Evolutionary conservation across 2,113 vertebrate genomes (phyloP), one percentile per base, ranked within the genome.

Genomic region (Macquaria australasica): DNA sequence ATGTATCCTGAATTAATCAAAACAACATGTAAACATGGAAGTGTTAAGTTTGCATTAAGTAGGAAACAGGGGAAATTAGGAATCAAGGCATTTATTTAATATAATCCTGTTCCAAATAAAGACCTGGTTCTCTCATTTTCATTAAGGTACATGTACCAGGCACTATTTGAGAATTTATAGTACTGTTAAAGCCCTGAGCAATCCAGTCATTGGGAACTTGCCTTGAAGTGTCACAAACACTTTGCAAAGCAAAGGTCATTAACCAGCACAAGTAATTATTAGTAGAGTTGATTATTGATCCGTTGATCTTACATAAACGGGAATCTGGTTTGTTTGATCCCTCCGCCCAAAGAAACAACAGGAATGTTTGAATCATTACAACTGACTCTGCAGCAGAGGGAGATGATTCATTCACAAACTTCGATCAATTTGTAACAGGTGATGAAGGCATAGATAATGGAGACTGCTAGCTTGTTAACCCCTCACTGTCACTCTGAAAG

Each of bases 361-460:
- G 25, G 51, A 34, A 6, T 31, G 48, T 37, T 21, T 28, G 62
- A 39, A 21, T 68, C 18, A 31, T 41, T 51, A 8, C 51, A 60
- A 45, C 51, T 83, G 77, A 63, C 63, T 73, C 39, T 56, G 59
- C 68, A 82, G 81, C 34, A 70, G 45, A 81, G 8, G 8, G 9
- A 63, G n/a, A 59, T 55, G 64, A 85, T 23, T 85, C 64, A 79
- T 82, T 79, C 43, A 76, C 28, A 79, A 59, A 67, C 25, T 20
- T 62, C 28, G 31, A 60, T 59, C 14, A 56, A 3, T 64, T 8
- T 69, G 50, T 28, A 37, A 31, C 73, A 73, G 62, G 67, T 9
- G 1, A 28, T 43, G 53, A 60, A 59, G n/a, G 16, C 20, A 60
- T 0, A 21, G 53, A 55, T 21, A 39, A 50, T 21, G 4, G 15